phyloP scores from a whole-genome alignment of 2,888 invertebrate genomes.

The Drosophila tanythrix region DNA sequence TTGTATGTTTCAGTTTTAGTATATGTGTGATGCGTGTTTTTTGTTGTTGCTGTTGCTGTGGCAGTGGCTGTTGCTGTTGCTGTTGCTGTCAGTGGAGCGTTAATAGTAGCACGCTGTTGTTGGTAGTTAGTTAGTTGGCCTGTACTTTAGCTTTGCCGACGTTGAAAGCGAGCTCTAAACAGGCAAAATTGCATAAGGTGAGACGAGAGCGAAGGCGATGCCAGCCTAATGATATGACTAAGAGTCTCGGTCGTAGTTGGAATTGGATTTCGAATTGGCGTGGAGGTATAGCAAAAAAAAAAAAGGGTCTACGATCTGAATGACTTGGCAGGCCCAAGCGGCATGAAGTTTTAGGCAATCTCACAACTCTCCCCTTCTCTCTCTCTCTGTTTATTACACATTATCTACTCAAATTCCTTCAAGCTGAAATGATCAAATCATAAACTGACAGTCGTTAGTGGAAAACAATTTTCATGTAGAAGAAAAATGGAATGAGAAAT shows the following conservation, averaged over 20 bases:
- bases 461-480: neutral
- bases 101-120: constrained; percentile 74
- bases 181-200: constrained; percentile 51
- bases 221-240: constrained; percentile 56
- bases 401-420: constrained; percentile 2
- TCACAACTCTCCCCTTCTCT: neutral
- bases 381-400: constrained; percentile 29
- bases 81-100: constrained; percentile 76
- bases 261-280: neutral
- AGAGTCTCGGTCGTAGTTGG: constrained; percentile 1
- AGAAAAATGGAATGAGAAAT: neutral
- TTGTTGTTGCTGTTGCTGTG: constrained; percentile 55
- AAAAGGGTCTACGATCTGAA: constrained; percentile 54
- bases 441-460: neutral
- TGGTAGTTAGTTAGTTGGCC: constrained; percentile 51
- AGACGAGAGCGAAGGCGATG: constrained; percentile 37
- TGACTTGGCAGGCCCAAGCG: constrained; percentile 58
- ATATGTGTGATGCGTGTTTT: constrained; percentile 2
- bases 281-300: constrained; percentile 27
- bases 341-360: constrained; percentile 57
- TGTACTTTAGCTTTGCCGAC: constrained; percentile 56
- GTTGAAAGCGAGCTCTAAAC: constrained; percentile 37
- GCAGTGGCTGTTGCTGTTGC: constrained; percentile 68
- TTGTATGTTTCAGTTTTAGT: constrained; percentile 61
- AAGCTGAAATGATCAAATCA: constrained; percentile 1